Evolutionary conservation across 2,888 invertebrate genomes (phyloP), one percentile per base, ranked within the genome.

Genomic region (Tillus elongatus): DNA sequence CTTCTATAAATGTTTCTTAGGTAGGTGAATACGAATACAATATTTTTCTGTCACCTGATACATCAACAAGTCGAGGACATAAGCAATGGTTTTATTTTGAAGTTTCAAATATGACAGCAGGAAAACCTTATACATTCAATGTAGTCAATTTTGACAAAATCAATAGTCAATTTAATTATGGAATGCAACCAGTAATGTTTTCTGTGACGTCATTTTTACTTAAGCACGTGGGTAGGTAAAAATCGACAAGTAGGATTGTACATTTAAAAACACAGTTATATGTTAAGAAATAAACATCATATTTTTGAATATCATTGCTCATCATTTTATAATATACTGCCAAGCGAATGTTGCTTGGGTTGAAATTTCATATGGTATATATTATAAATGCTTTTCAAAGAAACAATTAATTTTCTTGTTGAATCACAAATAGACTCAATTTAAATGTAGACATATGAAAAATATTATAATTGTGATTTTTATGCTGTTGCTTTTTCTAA

Each of bases 1-100:
- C 28, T 19, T 33, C 15, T 26, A 30, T 24, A 26, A 19, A 30
- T 31, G 15, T 26, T 50, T 61, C 70, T 35, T 64, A 86, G 85
- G 75, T 82, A 54, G 77, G 80, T 46, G 70, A 74, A 30, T 70
- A 73, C 55, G 88, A 89, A 56, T 90, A 90, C 61, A 87, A 90
- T 58, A 68, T 91, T 43, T 77, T 88, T 41, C 64, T 90, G 42
- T 82, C 79, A 63, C 83, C 89, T 1, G 90, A 90, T 58, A 79
- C 88, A 30, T 87, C 88, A 65, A 81, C 85, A 2, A 72, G 71
- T 13, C 75, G 75, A 40, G 80, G 88, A 45, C 82, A 19, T 19
- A 19, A 82, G 57, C 87, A 89, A 56, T 90, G 90, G 90, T 90
- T 90, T 66, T 91, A 90, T 66, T 90, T 90, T 58, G 82, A 87